Conservation (phyloP, 2,888 invertebrate genomes). For the Perizoma flavofasciatum region DNA sequence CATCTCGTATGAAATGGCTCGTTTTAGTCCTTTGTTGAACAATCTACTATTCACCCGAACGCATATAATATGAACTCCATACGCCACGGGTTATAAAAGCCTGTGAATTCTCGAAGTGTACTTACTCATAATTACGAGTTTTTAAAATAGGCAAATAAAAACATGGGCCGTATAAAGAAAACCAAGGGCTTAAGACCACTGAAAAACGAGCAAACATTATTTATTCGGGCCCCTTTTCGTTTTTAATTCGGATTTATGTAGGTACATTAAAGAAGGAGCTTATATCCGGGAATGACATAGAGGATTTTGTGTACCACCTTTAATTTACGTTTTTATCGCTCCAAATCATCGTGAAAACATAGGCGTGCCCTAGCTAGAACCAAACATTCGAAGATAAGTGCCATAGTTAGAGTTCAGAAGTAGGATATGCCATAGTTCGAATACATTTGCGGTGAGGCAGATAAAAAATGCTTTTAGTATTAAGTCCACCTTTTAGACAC, state of each 20-base stretch:
- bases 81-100: slow-evolving; percentile 32
- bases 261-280: slow-evolving; percentile 74
- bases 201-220: slow-evolving; percentile 77
- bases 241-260: slow-evolving; percentile 81
- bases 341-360: too few species aligned
- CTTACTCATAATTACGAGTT: slow-evolving; percentile 76
- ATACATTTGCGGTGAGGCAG: too few species aligned
- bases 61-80: too few species aligned
- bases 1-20: too few species aligned
- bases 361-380: too few species aligned
- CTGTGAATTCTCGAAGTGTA: slow-evolving; percentile 56
- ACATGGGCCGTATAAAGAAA: slow-evolving; percentile 67
- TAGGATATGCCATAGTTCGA: too few species aligned
- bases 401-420: too few species aligned
- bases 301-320: slow-evolving; percentile 44
- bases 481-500: too few species aligned
- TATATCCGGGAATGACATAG: slow-evolving; percentile 57
- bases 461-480: too few species aligned
- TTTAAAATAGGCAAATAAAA: slow-evolving; percentile 70
- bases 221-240: slow-evolving; percentile 73
- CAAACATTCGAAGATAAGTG: too few species aligned
- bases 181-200: slow-evolving; percentile 73
- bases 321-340: slow-evolving; percentile 18
- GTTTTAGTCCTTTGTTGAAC: too few species aligned
- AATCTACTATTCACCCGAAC: too few species aligned